Evolutionary conservation across 2,888 invertebrate species (phyloP).

Genomic region (Epicampocera succincta): DNA sequence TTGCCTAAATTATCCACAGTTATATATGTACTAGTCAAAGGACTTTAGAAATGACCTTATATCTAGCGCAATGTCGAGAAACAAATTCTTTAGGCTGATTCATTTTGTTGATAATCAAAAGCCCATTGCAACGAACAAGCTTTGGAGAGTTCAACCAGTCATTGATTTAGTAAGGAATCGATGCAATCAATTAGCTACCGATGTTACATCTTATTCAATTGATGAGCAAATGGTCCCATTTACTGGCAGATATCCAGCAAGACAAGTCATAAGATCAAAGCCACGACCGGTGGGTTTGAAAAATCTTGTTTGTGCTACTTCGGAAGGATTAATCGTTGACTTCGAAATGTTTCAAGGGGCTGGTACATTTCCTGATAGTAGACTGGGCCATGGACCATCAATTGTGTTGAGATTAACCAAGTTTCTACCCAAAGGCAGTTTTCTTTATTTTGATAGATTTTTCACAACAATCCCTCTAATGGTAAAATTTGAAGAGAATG

Average conservation of each 20-base stretch:
- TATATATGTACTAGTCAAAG: constrained; percentile 55
- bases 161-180: too few relatives aligned
- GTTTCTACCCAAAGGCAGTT: constrained; percentile 11
- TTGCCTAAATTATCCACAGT: constrained; percentile 32
- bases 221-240: background rate
- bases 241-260: background rate
- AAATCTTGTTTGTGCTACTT: background rate
- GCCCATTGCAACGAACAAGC: too few relatives aligned
- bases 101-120: too few relatives aligned
- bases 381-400: constrained; percentile 60
- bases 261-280: constrained; percentile 1
- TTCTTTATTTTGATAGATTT: constrained; percentile 10
- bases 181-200: background rate
- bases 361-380: too few relatives aligned
- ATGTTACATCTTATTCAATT: background rate
- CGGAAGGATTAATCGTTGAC: background rate
- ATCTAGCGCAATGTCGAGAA: constrained; percentile 20
- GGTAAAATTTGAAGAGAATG: constrained; percentile 39
- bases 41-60: constrained; percentile 18
- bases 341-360: too few relatives aligned
- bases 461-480: constrained; percentile 52
- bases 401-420: constrained; percentile 33
- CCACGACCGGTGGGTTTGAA: background rate
- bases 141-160: too few relatives aligned
- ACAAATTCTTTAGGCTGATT: constrained; percentile 25